Conservation (phyloP, 2,797 vertebrate species). For the Micromesistius poutassou region DNA sequence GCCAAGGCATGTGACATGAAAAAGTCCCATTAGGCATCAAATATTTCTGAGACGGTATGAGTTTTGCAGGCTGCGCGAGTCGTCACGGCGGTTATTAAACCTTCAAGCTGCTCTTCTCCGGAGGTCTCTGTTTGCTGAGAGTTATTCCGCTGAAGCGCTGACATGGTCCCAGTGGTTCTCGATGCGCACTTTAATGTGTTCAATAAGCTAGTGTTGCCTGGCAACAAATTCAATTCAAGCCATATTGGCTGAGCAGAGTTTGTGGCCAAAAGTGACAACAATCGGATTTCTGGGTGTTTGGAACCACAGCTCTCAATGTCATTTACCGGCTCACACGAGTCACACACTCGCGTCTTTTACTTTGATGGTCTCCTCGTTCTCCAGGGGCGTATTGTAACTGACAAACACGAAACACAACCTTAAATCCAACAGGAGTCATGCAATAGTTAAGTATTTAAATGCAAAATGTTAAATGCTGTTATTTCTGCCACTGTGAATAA, state of each 20-base stretch:
- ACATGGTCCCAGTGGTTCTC: constrained; percentile 53
- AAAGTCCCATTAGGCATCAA: constrained; percentile 32
- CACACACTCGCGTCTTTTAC: neutral
- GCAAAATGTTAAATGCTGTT: neutral
- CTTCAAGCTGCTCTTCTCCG: constrained; percentile 42
- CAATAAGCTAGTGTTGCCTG: constrained; percentile 58
- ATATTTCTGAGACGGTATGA: constrained; percentile 39
- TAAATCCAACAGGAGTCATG: neutral
- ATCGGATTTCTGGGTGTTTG: constrained; percentile 33
- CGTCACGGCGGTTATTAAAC: constrained; percentile 49
- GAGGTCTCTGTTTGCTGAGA: constrained; percentile 59
- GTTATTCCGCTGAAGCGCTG: constrained; percentile 50
- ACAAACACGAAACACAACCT: constrained; percentile 1
- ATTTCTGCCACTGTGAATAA: neutral
- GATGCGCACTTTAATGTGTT: constrained; percentile 55
- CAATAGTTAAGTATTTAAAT: neutral
- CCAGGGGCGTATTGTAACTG: neutral
- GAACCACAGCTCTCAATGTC: constrained; percentile 39
- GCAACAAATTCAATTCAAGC: constrained; percentile 50
- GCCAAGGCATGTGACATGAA: constrained; percentile 13
- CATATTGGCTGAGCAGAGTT: constrained; percentile 16
- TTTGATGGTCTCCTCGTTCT: neutral
- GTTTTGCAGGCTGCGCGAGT: constrained; percentile 39
- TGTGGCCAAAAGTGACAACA: constrained; percentile 26
- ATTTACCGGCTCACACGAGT: constrained; percentile 4